These are phyloP conservation scores for Gracilinanus agilis DNA, from an alignment of 2,113 vertebrate genomes.

Conservation along the genomic window DNA sequence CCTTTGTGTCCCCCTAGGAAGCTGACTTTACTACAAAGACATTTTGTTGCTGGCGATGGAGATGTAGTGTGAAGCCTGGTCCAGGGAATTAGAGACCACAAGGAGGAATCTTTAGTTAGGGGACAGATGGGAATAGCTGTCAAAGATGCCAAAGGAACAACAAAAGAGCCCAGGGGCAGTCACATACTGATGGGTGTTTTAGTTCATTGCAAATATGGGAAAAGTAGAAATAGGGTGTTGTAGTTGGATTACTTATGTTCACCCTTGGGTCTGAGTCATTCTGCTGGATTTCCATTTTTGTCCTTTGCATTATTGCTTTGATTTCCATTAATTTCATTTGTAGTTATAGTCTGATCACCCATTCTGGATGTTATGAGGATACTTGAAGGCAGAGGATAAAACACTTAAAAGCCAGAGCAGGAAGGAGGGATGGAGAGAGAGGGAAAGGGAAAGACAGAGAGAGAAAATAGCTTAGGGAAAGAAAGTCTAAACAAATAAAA, in stretches of 20 bases:
- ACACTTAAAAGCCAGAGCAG: not conserved
- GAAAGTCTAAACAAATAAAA: not conserved
- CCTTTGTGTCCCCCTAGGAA: not conserved
- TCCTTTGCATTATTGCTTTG: not conserved
- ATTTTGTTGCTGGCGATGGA: not conserved
- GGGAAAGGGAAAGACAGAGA: too few relatives aligned
- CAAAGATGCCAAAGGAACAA: not conserved
- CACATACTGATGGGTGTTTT: not conserved
- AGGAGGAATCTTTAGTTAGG: not conserved
- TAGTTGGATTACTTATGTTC: not conserved
- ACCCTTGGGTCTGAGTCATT: not conserved
- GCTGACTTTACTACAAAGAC: not conserved
- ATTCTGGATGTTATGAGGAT: not conserved
- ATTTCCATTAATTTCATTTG: not conserved
- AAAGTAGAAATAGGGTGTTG: not conserved
- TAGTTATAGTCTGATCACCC: not conserved
- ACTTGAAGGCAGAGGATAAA: not conserved
- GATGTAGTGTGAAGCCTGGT: not conserved
- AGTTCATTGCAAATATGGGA: not conserved
- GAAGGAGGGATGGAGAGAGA: too few relatives aligned
- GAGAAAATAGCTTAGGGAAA: not conserved
- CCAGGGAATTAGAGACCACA: not conserved
- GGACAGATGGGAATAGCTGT: not conserved
- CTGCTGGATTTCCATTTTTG: not conserved
- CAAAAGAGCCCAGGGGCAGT: not conserved